Base-by-base conservation (phyloP, 2,797 vertebrate species). In the Staurois parvus region DNA sequence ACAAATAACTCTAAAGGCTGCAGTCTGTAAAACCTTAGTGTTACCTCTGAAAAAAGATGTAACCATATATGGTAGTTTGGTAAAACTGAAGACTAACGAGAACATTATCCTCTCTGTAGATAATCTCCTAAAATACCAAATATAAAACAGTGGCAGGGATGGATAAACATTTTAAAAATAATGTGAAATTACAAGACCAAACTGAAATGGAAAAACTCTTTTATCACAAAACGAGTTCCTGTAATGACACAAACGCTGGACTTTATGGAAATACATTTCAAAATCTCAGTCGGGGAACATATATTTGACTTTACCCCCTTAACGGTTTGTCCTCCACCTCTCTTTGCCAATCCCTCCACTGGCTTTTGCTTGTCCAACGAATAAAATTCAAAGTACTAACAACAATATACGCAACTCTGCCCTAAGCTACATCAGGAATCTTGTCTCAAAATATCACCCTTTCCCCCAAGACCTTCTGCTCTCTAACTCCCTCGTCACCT, bases 41-140 rank as follows among this genome's bases (percentile, higher is more conserved):
- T 89, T 79, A 88, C 88, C 67, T 87, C 77, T 88, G 86, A 78
- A 81, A 76, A 73, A 83, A 42, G n/a, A 66, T 91, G 90, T 89
- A 86, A 88, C 88, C 88, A 88, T 89, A 91, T 90, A 91, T 88
- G 90, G 88, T 81, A 90, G 89, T 81, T 91, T 91, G 90, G 89
- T 85, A 90, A 90, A 89, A 69, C 12, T 3, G 17, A 24, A 62
- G 30, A 37, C 76, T 90, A 91, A 89, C 88, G 89, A 40, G 86
- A 75, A 88, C 88, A 92, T 93, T 91, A 89, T 94, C 92, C 91
- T 76, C 84, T 76, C 34, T 77, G 45, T 11, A 34, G 81, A 83
- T 85, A 76, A 81, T 29, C n/a, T n/a, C 76, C 89, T 87, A 87
- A 79, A 85, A 84, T 79, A 91, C 91, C 70, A 85, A 90, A 86